Evolutionary conservation across 2,113 vertebrate genomes (phyloP).

Genomic region (Corvus cornix): DNA sequence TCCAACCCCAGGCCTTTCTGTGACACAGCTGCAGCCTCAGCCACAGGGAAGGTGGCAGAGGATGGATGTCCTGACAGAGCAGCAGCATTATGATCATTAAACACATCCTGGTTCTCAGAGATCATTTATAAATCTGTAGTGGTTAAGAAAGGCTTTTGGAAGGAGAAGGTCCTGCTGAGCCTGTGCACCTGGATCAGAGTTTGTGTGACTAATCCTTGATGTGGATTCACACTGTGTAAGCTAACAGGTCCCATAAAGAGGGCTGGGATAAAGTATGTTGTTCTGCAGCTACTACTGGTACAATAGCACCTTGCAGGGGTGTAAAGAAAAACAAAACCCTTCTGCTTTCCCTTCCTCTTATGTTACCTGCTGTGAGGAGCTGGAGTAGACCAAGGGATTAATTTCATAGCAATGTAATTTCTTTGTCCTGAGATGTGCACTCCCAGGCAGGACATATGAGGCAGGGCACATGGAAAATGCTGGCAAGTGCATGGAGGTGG

Average conservation of each 20-base stretch:
- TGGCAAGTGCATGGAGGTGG: neutral
- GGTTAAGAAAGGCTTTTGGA: neutral
- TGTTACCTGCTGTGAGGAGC: neutral
- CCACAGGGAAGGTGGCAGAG: neutral
- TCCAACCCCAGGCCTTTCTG: neutral
- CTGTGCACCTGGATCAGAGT: neutral
- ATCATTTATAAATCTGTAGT: neutral
- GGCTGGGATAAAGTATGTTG: neutral
- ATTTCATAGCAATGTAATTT: neutral
- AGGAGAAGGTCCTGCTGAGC: neutral
- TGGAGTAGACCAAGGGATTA: neutral
- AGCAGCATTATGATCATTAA: neutral
- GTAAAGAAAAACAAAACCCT: neutral
- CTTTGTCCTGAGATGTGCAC: neutral
- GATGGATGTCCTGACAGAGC: neutral
- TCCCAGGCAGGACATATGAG: neutral
- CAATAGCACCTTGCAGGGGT: neutral
- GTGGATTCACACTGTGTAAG: neutral
- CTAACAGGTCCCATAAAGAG: neutral
- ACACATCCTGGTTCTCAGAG: neutral
- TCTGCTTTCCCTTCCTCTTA: neutral
- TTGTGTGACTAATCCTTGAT: neutral
- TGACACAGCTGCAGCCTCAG: neutral
- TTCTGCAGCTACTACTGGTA: neutral
- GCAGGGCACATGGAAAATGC: neutral